Evolutionary conservation across 2,797 vertebrate genomes (phyloP).

Genomic region (Xiphophorus birchmanni): DNA sequence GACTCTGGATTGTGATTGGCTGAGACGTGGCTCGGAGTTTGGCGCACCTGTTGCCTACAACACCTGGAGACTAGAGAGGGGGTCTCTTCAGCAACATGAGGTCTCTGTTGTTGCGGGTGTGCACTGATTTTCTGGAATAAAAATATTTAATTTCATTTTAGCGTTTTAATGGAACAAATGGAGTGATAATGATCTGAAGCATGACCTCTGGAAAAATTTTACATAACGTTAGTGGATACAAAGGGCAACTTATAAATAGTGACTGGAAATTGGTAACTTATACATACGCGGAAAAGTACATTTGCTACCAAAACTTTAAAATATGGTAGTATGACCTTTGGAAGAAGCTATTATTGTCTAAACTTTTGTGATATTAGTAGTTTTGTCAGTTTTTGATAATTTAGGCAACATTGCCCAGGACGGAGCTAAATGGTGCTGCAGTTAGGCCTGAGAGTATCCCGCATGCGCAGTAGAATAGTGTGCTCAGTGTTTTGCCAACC

Average conservation of each 20-base stretch:
- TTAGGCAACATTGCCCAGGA: background rate
- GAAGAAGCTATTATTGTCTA: background rate
- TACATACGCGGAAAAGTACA: background rate
- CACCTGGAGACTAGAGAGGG: conserved; percentile 19
- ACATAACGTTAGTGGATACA: background rate
- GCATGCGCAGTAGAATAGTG: too few relatives aligned
- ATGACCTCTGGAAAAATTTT: background rate
- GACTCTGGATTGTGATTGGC: conserved; percentile 69
- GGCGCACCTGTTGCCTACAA: conserved; percentile 20
- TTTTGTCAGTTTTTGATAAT: background rate
- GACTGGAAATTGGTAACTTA: background rate
- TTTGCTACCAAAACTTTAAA: background rate
- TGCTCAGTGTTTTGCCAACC: too few relatives aligned
- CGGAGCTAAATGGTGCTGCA: background rate
- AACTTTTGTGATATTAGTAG: background rate
- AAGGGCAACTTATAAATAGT: background rate
- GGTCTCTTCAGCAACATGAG: background rate
- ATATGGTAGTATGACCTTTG: background rate
- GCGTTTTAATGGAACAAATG: background rate
- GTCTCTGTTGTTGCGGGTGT: background rate
- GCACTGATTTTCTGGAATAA: background rate
- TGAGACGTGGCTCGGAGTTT: conserved; percentile 36
- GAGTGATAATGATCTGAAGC: background rate
- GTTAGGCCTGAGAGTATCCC: background rate
- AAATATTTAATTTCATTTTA: background rate